Conservation (phyloP, 2,888 invertebrate species). For the Platerodrilus igneus region DNA sequence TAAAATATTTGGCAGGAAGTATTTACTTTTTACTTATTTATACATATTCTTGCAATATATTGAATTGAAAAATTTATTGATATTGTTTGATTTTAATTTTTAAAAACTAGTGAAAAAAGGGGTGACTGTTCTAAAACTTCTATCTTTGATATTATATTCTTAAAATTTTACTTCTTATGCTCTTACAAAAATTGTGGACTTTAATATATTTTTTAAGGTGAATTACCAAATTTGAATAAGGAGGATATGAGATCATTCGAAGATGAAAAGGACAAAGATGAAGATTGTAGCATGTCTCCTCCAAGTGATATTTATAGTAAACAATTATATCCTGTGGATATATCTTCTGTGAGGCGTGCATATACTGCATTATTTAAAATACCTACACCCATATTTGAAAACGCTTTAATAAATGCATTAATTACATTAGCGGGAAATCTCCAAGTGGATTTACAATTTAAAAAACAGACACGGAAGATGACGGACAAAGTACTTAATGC, state of each 20-base stretch:
- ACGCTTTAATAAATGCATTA: slow-evolving; percentile 70
- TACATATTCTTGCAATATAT: no score
- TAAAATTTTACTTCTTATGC: no score
- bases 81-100: no score
- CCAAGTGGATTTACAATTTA: slow-evolving; percentile 60
- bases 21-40: no score
- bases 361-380: slow-evolving; percentile 51
- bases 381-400: slow-evolving; percentile 45
- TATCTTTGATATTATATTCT: no score
- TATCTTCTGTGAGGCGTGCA: slow-evolving; percentile 65
- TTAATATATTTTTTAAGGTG: slow-evolving; percentile 41
- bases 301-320: slow-evolving; percentile 34
- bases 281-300: slow-evolving; percentile 62
- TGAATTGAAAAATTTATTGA: no score
- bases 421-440: slow-evolving; percentile 67
- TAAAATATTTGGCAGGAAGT: no score
- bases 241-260: slow-evolving; percentile 69
- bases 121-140: no score
- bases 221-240: slow-evolving; percentile 58
- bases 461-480: slow-evolving; percentile 34
- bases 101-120: no score
- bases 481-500: slow-evolving; percentile 58
- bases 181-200: no score
- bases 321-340: slow-evolving; percentile 57
- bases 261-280: slow-evolving; percentile 82